Base-by-base conservation (phyloP, 2,113 vertebrate genomes). In the Oncorhynchus kisutch region DNA sequence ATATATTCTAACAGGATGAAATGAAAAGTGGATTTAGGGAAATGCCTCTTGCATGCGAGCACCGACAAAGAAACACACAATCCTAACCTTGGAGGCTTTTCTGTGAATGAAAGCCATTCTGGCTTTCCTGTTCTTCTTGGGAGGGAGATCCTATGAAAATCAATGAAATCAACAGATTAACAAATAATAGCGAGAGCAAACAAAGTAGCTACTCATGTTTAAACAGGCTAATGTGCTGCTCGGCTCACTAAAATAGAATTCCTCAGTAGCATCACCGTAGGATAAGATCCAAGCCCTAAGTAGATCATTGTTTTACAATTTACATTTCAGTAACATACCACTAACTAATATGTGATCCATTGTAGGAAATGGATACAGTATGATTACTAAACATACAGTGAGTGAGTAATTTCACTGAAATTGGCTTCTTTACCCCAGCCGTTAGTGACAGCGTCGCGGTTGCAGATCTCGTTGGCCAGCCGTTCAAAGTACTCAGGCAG, bases 401-500 rank as follows among this genome's bases (percentile, higher is more conserved):
- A 31, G 14, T 31, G 20, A 24, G 24, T 57, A 9, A 45, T 45
- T 45, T 45, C 8, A 45, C 9, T 45, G 25, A 34, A 12, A 18
- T 22, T 5, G 7, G 20, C 25, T 25, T 60, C 0, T 88, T 91
- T 82, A 89, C 88, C 88, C 83, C 80, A 73, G 57, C 72, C 64
- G 1, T 90, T 95, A 91, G 94, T 93, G 64, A 90, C 65, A 8
- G 70, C 80, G 0, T 94, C 96, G 4, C 93, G 88, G 3, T 60
- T 93, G 86, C 95, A 93, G 71, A 99, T 98, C 90, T 97, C 96
- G 0, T 91, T 94, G 13, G 97, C 91, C 83, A 99, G 92, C 71
- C 96, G 92, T 89, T 95, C 95, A 0, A 98, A 95, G 88, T 98
- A 98, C 76, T 98, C 96, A 0, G 97, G 97, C 82, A 99, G 83